A percentile compares a stretch with the other conserved stretches of the same genome.
Conservation (phyloP, 2,888 invertebrate genomes). For the Tenthredo amoena region DNA sequence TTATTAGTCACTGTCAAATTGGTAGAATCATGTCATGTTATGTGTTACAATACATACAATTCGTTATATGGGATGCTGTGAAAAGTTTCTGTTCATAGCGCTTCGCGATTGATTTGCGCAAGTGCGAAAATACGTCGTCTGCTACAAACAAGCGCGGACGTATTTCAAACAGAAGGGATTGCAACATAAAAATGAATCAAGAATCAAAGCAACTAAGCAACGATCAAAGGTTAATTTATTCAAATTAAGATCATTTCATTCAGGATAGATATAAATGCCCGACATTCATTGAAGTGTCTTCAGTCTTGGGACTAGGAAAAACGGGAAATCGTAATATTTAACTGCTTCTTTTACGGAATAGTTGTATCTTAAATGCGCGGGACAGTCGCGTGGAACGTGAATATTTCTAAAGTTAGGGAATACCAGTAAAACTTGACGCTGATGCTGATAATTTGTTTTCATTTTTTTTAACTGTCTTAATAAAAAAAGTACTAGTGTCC, state of each 20-base stretch:
- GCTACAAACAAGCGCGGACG: not conserved
- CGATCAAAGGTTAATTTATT: not conserved
- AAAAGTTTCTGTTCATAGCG: not conserved
- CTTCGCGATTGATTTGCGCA: conserved; percentile 18
- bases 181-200: not conserved
- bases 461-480: not conserved
- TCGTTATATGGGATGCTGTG: not conserved
- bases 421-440: not conserved
- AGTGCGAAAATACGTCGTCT: not conserved
- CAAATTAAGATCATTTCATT: not conserved
- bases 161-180: not conserved
- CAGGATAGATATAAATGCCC: not conserved
- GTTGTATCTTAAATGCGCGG: not conserved
- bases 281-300: not conserved
- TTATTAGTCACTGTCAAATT: conserved; percentile 23
- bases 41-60: not conserved
- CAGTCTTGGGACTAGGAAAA: not conserved
- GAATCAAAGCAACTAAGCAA: too few relatives aligned
- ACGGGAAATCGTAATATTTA: not conserved
- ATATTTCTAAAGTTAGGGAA: not conserved
- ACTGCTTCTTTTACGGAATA: not conserved
- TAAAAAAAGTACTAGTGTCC: not conserved
- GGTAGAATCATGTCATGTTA: conserved; percentile 5
- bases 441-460: not conserved
- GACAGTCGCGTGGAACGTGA: not conserved